Evolutionary conservation across 2,888 invertebrate species (phyloP).

Genomic region (Julus scanicus): DNA sequence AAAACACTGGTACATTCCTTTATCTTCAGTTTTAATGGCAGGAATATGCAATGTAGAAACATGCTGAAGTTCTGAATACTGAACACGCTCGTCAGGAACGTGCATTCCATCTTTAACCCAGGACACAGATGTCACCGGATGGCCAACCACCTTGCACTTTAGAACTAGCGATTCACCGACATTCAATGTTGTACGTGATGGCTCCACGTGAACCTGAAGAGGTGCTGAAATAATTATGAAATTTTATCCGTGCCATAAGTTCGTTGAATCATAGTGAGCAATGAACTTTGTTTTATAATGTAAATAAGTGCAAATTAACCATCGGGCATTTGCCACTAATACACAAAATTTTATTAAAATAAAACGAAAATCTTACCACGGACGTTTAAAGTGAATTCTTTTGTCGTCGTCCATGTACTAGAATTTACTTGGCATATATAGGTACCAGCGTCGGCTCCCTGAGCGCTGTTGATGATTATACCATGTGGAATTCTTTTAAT

Average conservation of each 20-base stretch:
- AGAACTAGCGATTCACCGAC: conserved; percentile 51
- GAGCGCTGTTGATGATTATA: not conserved
- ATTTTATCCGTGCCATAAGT: not conserved
- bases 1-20: conserved; percentile 56
- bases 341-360: not conserved
- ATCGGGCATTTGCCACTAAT: not conserved
- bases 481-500: conserved; percentile 40
- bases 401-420: conserved; percentile 48
- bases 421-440: conserved; percentile 54
- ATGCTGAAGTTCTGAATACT: not conserved
- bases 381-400: conserved; percentile 50
- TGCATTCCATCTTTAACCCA: conserved; percentile 53
- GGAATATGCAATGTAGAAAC: not conserved
- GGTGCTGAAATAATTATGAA: not conserved
- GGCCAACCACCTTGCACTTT: conserved; percentile 45
- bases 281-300: no score
- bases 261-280: not conserved
- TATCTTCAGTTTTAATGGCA: conserved; percentile 26
- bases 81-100: not conserved
- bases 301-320: no score
- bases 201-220: conserved; percentile 44
- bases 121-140: not conserved
- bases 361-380: not conserved
- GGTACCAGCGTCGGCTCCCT: conserved; percentile 14
- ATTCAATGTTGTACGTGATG: not conserved